Percentiles rank a stretch among this genome's conserved stretches.
phyloP scores from a whole-genome alignment of 2,113 vertebrate species.

The Trichomycterus rosablanca region DNA sequence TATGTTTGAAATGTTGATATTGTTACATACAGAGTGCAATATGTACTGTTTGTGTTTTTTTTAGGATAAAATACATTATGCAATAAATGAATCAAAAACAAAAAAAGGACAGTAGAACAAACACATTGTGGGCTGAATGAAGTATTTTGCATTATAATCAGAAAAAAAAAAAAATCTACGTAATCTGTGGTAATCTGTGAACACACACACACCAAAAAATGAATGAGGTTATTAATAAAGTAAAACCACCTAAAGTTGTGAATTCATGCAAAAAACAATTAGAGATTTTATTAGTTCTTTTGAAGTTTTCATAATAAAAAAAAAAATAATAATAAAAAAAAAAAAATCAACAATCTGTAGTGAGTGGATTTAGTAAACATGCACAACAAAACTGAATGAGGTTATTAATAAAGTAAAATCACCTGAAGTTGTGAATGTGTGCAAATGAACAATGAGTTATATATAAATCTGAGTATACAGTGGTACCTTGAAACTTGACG shows the following conservation, averaged over 20 bases:
- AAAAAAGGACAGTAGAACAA: background rate
- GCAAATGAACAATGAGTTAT: no score
- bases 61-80: conserved; percentile 25
- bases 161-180: no score
- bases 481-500: no score
- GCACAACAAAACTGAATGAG: background rate
- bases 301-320: background rate
- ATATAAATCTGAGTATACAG: no score
- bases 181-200: no score
- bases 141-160: no score
- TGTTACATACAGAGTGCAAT: conserved; percentile 40
- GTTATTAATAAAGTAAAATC: background rate
- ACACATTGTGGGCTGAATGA: background rate
- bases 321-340: no score
- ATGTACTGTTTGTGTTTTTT: conserved; percentile 9
- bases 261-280: background rate
- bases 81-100: conserved; percentile 33
- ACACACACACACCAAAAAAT: no score
- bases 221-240: background rate
- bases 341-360: no score
- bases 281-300: no score
- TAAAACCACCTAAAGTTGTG: background rate
- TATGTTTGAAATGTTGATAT: conserved; percentile 19
- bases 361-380: no score
- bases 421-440: background rate